Conservation (phyloP, 2,888 invertebrate species). For the Eupithecia insigniata region DNA sequence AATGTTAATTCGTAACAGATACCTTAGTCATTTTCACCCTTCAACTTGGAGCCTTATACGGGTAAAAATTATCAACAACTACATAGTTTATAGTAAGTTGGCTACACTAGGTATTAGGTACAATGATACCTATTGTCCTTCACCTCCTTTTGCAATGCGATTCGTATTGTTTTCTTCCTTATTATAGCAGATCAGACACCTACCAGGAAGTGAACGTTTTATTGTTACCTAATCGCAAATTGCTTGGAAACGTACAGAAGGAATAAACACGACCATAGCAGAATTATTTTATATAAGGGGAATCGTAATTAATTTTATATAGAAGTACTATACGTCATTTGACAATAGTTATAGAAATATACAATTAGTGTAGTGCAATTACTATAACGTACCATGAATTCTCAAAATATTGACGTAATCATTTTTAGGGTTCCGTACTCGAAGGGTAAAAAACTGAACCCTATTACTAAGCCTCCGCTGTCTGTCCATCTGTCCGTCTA, state of each 20-base stretch:
- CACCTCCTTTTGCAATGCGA: constrained; percentile 43
- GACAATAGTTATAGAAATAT: not conserved
- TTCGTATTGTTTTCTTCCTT: constrained; percentile 35
- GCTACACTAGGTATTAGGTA: too few species aligned
- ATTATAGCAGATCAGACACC: constrained; percentile 23
- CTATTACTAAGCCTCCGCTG: too few species aligned
- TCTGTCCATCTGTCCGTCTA: too few species aligned
- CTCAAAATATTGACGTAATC: too few species aligned
- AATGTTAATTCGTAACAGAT: too few species aligned
- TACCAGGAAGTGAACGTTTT: constrained; percentile 38
- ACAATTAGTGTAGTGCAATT: not conserved
- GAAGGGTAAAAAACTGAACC: too few species aligned
- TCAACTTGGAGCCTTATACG: too few species aligned
- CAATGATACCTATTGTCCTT: constrained; percentile 44
- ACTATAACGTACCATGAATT: too few species aligned
- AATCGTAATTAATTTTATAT: not conserved
- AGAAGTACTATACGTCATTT: not conserved
- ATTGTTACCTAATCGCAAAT: constrained; percentile 37
- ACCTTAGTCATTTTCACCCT: too few species aligned
- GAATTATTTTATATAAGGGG: not conserved
- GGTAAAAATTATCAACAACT: too few species aligned
- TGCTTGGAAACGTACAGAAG: constrained; percentile 22
- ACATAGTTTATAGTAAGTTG: too few species aligned
- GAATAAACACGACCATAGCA: constrained; percentile 15
- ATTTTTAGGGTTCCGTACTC: too few species aligned